phyloP scores from a whole-genome alignment of 2,888 invertebrate species.

The Epinotia ramella region DNA sequence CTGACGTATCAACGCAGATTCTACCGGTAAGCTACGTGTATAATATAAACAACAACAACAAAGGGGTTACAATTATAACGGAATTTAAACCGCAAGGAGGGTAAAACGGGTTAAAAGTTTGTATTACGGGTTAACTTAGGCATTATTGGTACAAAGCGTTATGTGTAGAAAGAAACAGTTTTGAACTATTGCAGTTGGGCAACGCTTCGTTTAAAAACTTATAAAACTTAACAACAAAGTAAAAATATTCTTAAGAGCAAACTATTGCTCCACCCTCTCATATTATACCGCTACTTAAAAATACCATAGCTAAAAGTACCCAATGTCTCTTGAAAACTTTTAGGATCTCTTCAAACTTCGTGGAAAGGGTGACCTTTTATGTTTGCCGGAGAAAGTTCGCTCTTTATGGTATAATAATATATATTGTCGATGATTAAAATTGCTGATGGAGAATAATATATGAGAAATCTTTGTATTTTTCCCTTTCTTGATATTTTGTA shows the following conservation, averaged over 20 bases:
- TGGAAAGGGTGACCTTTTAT: slow-evolving; percentile 37
- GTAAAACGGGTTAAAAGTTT: too few relatives aligned
- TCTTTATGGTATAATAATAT: slow-evolving; percentile 7
- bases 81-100: too few relatives aligned
- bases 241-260: neutral
- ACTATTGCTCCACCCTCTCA: neutral
- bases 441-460: neutral
- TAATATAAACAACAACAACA: too few relatives aligned
- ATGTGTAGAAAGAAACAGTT: neutral
- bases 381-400: slow-evolving; percentile 13
- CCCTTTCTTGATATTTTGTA: neutral
- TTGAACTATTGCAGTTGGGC: neutral
- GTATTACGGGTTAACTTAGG: too few relatives aligned
- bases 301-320: slow-evolving; percentile 33
- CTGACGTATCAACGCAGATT: too few relatives aligned
- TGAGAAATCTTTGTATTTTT: neutral
- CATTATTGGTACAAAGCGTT: neutral
- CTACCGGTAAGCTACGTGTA: too few relatives aligned
- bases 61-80: too few relatives aligned
- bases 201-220: neutral
- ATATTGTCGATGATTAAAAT: neutral
- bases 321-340: slow-evolving; percentile 31
- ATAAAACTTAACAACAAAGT: neutral
- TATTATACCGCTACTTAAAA: slow-evolving; percentile 25
- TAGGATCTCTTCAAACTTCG: slow-evolving; percentile 34